Evolutionary conservation across 2,888 invertebrate species (phyloP).

Genomic region (Tachina grossa): DNA sequence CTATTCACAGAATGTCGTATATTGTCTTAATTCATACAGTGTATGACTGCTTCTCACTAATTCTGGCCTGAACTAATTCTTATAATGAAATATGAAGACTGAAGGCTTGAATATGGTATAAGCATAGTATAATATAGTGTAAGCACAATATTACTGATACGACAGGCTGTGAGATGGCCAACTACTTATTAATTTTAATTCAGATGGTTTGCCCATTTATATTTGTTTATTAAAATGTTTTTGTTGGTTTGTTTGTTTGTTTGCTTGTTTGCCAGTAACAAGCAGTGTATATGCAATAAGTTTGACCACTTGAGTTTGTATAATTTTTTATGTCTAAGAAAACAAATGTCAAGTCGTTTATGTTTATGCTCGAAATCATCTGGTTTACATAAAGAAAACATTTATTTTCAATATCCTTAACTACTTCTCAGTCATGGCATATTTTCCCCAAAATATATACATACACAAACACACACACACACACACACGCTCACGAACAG

Average conservation of each 20-base stretch:
- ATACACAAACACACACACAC: neutral
- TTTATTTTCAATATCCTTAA: slow-evolving; percentile 69
- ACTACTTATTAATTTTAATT: slow-evolving; percentile 18
- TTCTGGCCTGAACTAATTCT: too few species aligned
- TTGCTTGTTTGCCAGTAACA: neutral
- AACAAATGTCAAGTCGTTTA: slow-evolving; percentile 70
- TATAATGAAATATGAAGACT: too few species aligned
- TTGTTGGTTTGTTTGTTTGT: too few species aligned
- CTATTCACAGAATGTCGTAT: neutral
- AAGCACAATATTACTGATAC: neutral
- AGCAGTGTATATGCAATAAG: neutral
- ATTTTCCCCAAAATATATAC: slow-evolving; percentile 40
- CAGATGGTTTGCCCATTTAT: neutral
- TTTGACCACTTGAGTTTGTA: slow-evolving; percentile 55
- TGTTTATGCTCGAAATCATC: slow-evolving; percentile 68
- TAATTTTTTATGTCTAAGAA: slow-evolving; percentile 59
- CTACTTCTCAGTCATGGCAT: slow-evolving; percentile 52
- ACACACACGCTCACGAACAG: neutral
- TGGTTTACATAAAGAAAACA: slow-evolving; percentile 70
- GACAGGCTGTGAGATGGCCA: neutral
- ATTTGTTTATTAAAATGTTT: neutral
- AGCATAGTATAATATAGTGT: too few species aligned
- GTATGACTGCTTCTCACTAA: too few species aligned
- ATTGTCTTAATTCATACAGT: neutral
- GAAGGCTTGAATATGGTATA: too few species aligned